Evolutionary conservation across 2,888 invertebrate species (phyloP), one percentile per base, ranked within the genome.

Genomic region (Callinectes sapidus): DNA sequence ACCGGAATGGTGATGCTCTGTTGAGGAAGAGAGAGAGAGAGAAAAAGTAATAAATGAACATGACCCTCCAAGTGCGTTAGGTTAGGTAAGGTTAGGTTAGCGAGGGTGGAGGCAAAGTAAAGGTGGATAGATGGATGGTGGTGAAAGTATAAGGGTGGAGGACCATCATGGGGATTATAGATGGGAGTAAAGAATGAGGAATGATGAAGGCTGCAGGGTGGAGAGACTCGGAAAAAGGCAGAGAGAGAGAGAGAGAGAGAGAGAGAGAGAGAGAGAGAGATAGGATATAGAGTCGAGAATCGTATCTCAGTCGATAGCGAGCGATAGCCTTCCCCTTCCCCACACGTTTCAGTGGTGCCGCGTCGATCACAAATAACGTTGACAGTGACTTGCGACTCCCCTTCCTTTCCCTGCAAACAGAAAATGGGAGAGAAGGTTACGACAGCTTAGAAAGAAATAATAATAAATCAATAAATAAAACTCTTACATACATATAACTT

Each of bases 361-460:
- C 97, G 96, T 93, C 98, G 96, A 95, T 98, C 98, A 96, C 98
- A 98, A 94, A 98, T 97, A 94, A 98, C 97, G 96, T 98, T 98
- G 92, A 98, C 97, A 95, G 97, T 98, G 90, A 98, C 97, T 91
- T 98, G 98, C 86, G 98, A 97, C 3, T 98, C 98, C 0, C 98
- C 98, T 32, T 96, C 96, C 89, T 97, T 96, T 94, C 98, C 98
- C 96, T 96, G 89, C 32, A 66, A n/a, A 87, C n/a, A 87, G 14
- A 48, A 87, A 18, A 23, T 13, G 48, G 48, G n/a, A 87, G 3
- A 1, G 14, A 23, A 18, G 35, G 32, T 42, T 39, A 86, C 32
- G 39, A 28, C 28, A 1, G 23, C 0, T 61, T 18, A 71, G 6
- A 71, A 18, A 2, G 1, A 23, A 23, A 71, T 23, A 71, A 23